These are phyloP conservation scores for Agraylea sexmaculata DNA, from an alignment of 1,140 invertebrate genomes.

Conservation along the genomic window DNA sequence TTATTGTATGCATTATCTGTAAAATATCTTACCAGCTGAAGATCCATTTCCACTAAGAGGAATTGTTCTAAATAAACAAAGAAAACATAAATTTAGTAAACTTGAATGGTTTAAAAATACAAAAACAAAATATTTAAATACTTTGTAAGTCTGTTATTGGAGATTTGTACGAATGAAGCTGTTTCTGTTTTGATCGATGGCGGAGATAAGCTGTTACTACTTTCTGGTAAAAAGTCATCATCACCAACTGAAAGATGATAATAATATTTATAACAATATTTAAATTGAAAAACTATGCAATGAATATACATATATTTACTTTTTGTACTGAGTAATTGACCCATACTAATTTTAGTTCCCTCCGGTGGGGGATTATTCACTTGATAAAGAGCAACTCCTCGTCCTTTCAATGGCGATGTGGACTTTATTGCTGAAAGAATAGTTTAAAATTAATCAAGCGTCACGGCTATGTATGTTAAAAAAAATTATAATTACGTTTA, in stretches of 20 bases:
- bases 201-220: slow-evolving; percentile 3
- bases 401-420: slow-evolving; percentile 16
- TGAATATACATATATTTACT: slow-evolving; percentile 3
- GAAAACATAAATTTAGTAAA: slow-evolving; percentile 4
- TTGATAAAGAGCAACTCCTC: slow-evolving; percentile 16
- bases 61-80: slow-evolving; percentile 14
- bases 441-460: neutral
- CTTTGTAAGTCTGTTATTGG: slow-evolving; percentile 16
- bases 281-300: neutral
- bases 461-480: neutral
- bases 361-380: slow-evolving; percentile 21
- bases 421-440: slow-evolving; percentile 7
- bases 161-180: slow-evolving; percentile 16
- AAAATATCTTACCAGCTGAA: slow-evolving; percentile 10
- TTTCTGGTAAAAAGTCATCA: slow-evolving; percentile 8
- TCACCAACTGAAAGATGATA: slow-evolving; percentile 1
- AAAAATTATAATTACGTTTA: slow-evolving; percentile 7
- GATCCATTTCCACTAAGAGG: slow-evolving; percentile 17
- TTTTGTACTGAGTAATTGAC: slow-evolving; percentile 7
- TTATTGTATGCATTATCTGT: too few species aligned
- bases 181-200: slow-evolving; percentile 9
- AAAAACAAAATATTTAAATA: slow-evolving; percentile 6
- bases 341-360: slow-evolving; percentile 16
- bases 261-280: neutral
- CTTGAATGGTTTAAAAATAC: neutral